phyloP scores from a whole-genome alignment of 2,113 vertebrate genomes.

The Chaenogobius annularis region DNA sequence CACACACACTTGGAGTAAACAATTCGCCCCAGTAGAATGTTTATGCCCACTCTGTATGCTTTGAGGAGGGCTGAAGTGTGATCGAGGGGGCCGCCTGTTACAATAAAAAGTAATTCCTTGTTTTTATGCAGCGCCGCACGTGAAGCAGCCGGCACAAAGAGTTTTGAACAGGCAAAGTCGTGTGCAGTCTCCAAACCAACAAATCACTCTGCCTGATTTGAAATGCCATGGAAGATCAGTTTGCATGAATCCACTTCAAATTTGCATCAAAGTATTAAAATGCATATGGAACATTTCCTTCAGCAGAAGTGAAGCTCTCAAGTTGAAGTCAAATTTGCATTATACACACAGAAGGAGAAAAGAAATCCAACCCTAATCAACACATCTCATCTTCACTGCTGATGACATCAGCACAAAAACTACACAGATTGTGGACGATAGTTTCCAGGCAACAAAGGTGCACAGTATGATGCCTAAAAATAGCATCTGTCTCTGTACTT shows the following conservation, averaged over 20 bases:
- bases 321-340: background rate
- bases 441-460: conserved; percentile 73
- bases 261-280: conserved; percentile 3
- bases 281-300: background rate
- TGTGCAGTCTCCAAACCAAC: background rate
- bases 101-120: conserved; percentile 23
- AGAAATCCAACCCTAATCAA: background rate
- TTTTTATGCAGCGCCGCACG: conserved; percentile 18
- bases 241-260: background rate
- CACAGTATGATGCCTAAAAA: conserved; percentile 62
- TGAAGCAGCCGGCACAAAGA: conserved; percentile 15
- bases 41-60: conserved; percentile 4
- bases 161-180: background rate
- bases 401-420: conserved; percentile 28
- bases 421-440: conserved; percentile 31
- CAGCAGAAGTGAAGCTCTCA: background rate
- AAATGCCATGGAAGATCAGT: background rate
- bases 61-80: conserved; percentile 26
- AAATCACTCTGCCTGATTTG: background rate
- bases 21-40: background rate
- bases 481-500: conserved; percentile 38
- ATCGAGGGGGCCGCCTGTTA: conserved; percentile 38
- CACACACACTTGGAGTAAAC: fast-evolving
- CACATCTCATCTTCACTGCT: conserved; percentile 13
- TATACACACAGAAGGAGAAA: background rate